Evolutionary conservation across 2,888 invertebrate genomes (phyloP), one percentile per base, ranked within the genome.

Genomic region (Polymixis flavicincta): DNA sequence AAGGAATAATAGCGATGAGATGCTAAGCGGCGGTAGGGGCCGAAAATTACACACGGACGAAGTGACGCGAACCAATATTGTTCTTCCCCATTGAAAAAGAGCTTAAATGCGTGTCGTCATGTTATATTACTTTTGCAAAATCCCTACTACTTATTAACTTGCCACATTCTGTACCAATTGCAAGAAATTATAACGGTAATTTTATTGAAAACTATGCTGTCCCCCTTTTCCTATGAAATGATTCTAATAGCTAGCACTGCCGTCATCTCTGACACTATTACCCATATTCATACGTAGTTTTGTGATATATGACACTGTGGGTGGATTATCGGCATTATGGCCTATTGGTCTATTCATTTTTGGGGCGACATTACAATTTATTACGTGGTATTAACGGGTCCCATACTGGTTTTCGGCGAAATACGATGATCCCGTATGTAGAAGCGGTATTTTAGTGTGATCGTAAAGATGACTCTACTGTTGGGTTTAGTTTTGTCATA

Each of bases 301-400:
- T 42, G 2, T 82, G 64, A 74, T 57, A 76, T 91, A 92, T 90
- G 83, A 73, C 74, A 71, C 78, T 80, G 91, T 92, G 89, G 92
- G 91, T 82, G 89, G 83, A 87, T 87, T 88, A 85, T 86, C 78
- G 50, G 13, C 57, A 8, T 61, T 72, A 37, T 52, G 17, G 48
- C 32, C 63, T 54, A 86, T 84, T 80, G 86, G 83, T 81, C 84
- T 37, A 74, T 86, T 77, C 68, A 85, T 90, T 90, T 90, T 90
- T 90, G 85, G 86, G 88, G 80, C 63, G 85, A 86, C 89, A 55
- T 76, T 76, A 87, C 85, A 87, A 89, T 87, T 83, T 89, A 85
- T 89, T 85, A 84, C 85, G 76, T 76, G 67, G 78, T 75, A 83
- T 86, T 87, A 84, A 86, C 84, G 76, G 83, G 59, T 63, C 67